Base-by-base conservation (phyloP, 2,797 vertebrate species). In the Chaunax sp. region DNA sequence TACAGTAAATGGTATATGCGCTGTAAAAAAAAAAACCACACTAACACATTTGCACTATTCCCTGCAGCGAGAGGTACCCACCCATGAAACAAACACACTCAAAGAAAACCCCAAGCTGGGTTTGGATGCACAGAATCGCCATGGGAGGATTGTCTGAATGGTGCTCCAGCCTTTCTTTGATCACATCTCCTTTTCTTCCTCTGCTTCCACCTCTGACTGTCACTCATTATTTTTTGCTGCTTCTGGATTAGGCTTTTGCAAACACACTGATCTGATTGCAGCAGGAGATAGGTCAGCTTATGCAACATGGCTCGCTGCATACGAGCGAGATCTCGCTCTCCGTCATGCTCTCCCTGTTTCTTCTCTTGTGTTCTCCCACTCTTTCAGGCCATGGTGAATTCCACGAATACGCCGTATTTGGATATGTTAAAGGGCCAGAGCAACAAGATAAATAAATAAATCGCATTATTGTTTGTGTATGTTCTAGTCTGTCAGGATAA, bases 251-350 rank as follows among this genome's bases (percentile, higher is more conserved):
- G 33, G 64, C 22, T 77, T 75, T 69, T 71, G 41, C 25, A 51
- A 69, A 65, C 60, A 67, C 37, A 50, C 69, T 78, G 77, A 82
- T 78, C 69, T 84, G 81, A 82, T 83, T 79, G 84, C 69, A 52
- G 78, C 65, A 52, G 60, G 77, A 87, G 85, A 89, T 90, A 86
- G 88, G 85, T 87, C 89, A 84, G 69, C 71, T 93, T 92, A 92
- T 81, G 81, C 82, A 92, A 93, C 64, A 84, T 72, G 70, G 77
- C 70, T 83, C 40, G 65, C 77, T 86, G 78, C 75, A 83, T 80
- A 85, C 74, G 69, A 64, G 63, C 66, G 66, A 46, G 66, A 50
- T 79, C 43, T 80, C 22, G 61, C 19, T 45, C 33, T 78, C 61
- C 60, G 35, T 62, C 46, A 49, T 56, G 20, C 28, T 74, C 67